Evolutionary conservation across 2,888 invertebrate species (phyloP), one percentile per base, ranked within the genome.

Genomic region (Megastigmus dorsalis): DNA sequence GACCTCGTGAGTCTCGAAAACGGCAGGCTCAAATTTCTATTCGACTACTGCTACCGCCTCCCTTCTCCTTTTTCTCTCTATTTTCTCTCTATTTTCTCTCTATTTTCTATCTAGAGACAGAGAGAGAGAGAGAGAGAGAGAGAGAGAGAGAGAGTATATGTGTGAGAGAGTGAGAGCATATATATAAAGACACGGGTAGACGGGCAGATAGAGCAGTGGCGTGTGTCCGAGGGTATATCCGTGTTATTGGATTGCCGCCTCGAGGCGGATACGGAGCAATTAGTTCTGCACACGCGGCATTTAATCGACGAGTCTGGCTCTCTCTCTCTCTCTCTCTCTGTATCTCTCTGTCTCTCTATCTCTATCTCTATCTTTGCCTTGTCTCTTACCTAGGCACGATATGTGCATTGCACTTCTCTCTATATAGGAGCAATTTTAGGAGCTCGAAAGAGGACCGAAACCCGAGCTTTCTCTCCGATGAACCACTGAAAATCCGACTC

Each of bases 281-380:
- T 69, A 59, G 69, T 75, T 75, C 60, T 41, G 59, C 45, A 62
- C 79, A 78, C 78, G 79, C 69, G 79, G 69, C 69, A 50, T 69
- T 69, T 69, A 69, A 69, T 69, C 69, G 69, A 41, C 60, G 52
- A 60, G 69, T 52, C 30, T 26, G 28, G 41, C 60, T 67, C 36
- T 50, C 57, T 43, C 57, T 74, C 43, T 20, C 15, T 20, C 7
- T n/a, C 20, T 3, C 15, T 54, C 7, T 71, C 33, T 55, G 15
- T 50, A 20, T 38, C 59, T 60, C 54, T 54, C 28, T 60, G 57
- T 43, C 65, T 4, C 62, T 18, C 62, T 33, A 30, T 20, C 30
- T 63, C 26, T 15, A 13, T 30, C 20, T 28, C 54, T 15, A 23
- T 45, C 18, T n/a, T n/a, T n/a, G n/a, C n/a, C n/a, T n/a, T n/a